Conservation (phyloP, 2,888 invertebrate species). For the Zele albiditarsus region DNA sequence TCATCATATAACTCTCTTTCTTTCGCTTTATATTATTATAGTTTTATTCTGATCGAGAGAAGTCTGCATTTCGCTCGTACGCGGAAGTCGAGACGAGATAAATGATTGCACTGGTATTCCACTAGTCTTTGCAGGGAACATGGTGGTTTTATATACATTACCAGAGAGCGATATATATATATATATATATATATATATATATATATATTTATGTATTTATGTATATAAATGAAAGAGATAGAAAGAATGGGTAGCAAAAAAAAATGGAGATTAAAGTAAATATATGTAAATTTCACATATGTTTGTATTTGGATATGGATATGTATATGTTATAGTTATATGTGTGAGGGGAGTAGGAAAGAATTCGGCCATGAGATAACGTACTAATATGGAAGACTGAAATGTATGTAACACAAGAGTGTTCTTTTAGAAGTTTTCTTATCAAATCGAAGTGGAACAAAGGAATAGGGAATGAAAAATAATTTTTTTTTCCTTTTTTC, state of each 20-base stretch:
- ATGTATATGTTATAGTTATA: background rate
- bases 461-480: background rate
- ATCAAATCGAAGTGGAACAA: slow-evolving; percentile 16
- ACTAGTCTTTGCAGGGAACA: background rate
- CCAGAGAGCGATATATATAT: background rate
- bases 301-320: background rate
- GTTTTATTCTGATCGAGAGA: slow-evolving; percentile 21
- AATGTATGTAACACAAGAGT: slow-evolving; percentile 2
- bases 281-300: slow-evolving; percentile 18
- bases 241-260: slow-evolving; percentile 16
- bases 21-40: background rate
- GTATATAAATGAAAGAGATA: background rate
- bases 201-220: background rate
- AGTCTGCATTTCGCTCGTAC: slow-evolving; percentile 41
- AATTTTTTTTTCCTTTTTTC: background rate
- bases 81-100: slow-evolving; percentile 47
- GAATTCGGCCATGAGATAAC: slow-evolving; percentile 39
- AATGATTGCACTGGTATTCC: slow-evolving; percentile 43
- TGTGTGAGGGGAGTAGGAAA: slow-evolving; percentile 29
- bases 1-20: background rate
- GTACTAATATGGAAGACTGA: slow-evolving; percentile 11
- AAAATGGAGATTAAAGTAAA: slow-evolving; percentile 37
- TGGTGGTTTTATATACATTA: background rate
- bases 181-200: background rate
- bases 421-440: slow-evolving; percentile 3